Percentiles rank a stretch among this genome's conserved stretches.
These are phyloP conservation scores for Pygathrix nemaeus DNA, from an alignment of 2,113 vertebrate species.

Conservation along the genomic window DNA sequence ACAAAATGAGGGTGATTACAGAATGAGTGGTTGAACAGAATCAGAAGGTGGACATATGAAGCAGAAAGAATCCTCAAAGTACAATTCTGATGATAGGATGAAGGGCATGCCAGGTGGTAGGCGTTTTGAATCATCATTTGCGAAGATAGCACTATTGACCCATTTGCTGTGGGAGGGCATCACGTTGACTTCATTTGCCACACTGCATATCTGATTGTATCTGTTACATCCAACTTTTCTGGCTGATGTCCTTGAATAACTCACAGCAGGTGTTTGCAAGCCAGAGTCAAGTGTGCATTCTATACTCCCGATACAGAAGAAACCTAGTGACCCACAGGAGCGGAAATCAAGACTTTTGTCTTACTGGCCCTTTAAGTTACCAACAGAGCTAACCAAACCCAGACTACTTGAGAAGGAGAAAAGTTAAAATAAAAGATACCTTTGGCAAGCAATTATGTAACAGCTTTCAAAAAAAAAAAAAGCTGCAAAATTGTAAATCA, in stretches of 20 bases:
- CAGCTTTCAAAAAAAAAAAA: not conserved
- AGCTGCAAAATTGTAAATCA: no score
- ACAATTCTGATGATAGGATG: not conserved
- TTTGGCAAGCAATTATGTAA: not conserved
- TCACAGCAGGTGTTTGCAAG: slow-evolving; percentile 10
- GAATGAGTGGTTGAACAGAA: not conserved
- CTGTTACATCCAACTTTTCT: not conserved
- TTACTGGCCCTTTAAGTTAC: not conserved
- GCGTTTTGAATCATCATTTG: rapidly evolving
- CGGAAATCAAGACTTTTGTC: not conserved
- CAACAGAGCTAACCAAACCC: not conserved
- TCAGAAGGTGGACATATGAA: no score
- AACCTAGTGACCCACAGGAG: not conserved
- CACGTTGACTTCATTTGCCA: not conserved
- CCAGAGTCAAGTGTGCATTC: not conserved
- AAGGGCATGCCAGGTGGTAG: not conserved
- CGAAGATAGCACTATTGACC: not conserved
- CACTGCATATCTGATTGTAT: not conserved
- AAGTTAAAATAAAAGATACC: not conserved
- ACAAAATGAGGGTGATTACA: no score
- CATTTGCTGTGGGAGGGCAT: not conserved
- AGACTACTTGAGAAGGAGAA: not conserved
- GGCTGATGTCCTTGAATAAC: not conserved
- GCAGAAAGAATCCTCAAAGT: not conserved
- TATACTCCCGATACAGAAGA: not conserved